Evolutionary conservation across 2,113 vertebrate genomes (phyloP).

Genomic region (Etia nguti): DNA sequence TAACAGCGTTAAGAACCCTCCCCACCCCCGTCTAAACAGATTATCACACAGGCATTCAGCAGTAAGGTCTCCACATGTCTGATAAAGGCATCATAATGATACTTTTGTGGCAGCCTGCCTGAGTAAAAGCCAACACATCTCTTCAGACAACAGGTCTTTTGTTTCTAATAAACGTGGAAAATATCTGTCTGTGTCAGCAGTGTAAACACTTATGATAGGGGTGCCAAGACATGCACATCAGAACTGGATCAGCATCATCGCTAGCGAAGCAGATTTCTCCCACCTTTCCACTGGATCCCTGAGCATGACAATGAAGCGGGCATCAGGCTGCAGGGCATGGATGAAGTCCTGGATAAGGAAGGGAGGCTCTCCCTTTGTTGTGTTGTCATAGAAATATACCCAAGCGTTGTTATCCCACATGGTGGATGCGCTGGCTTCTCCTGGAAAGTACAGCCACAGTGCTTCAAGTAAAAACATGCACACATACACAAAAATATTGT

Average conservation of each 20-base stretch:
- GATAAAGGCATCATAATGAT: constrained; percentile 6
- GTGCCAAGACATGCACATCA: not conserved
- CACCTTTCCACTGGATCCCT: constrained; percentile 96
- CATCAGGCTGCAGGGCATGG: constrained; percentile 87
- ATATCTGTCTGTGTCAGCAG: not conserved
- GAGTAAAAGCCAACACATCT: not conserved
- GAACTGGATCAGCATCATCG: not conserved
- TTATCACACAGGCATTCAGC: not conserved
- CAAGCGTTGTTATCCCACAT: constrained; percentile 99
- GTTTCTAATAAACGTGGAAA: constrained; percentile 18
- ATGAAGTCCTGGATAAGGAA: constrained; percentile 94
- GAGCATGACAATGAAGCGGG: constrained; percentile 91
- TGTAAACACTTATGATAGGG: constrained; percentile 4
- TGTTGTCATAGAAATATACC: constrained; percentile 89
- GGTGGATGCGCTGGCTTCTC: constrained; percentile 96
- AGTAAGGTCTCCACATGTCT: not conserved
- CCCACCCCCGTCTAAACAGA: not conserved
- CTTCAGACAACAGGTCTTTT: not conserved
- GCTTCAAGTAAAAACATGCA: not conserved
- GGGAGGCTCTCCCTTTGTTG: constrained; percentile 83
- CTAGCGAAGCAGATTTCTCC: not conserved
- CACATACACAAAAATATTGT: not conserved
- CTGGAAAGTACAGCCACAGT: constrained; percentile 59
- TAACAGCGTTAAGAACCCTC: not conserved
- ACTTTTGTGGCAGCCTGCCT: not conserved